Evolutionary conservation across 2,113 vertebrate species (phyloP), one percentile per base, ranked within the genome.

Genomic region (Nanorana parkeri): DNA sequence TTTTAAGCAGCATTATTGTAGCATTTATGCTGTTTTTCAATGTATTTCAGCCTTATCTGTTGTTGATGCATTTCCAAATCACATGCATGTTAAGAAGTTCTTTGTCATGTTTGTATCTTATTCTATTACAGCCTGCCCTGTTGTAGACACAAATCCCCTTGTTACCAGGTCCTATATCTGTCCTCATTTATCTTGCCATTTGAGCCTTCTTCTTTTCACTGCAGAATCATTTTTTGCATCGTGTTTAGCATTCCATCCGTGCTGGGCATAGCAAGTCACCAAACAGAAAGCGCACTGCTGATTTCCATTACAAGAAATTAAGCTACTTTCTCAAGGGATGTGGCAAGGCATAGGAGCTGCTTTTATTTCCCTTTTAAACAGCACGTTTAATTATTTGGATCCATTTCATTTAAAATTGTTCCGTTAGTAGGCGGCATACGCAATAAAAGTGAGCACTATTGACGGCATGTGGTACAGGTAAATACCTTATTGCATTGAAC

Each of bases 121-220:
- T 69, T 61, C 78, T n/a, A 69, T 79, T 79, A 36, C 66, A 80
- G 52, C 61, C 66, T 24, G n/a, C 55, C 66, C 17, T 63, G 66
- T 8, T 80, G 21, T 10, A 60, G 32, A 80, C 66, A 80, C 32
- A 68, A 80, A 80, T 80, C 54, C 78, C 52, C 66, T 60, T 80
- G 78, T 80, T 68, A 58, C 78, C 55, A 47, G 68, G 66, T 61
- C 66, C 54, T 80, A 69, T 80, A 69, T 80, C 67, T 61, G 66
- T 69, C 78, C 54, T 80, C 66, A 80, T 80, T 68, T 69, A 69
- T 80, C 78, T 58, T 80, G 78, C 54, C 54, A 69, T 71, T 69
- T 80, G 54, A 69, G 69, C 60, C 66, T 61, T 69, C 54, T 79
- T 67, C 54, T 68, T 61, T n/a, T 28, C 55, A 55, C 78, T 26